Evolutionary conservation across 2,113 vertebrate species (phyloP).

Genomic region (Austrofundulus limnaeus): DNA sequence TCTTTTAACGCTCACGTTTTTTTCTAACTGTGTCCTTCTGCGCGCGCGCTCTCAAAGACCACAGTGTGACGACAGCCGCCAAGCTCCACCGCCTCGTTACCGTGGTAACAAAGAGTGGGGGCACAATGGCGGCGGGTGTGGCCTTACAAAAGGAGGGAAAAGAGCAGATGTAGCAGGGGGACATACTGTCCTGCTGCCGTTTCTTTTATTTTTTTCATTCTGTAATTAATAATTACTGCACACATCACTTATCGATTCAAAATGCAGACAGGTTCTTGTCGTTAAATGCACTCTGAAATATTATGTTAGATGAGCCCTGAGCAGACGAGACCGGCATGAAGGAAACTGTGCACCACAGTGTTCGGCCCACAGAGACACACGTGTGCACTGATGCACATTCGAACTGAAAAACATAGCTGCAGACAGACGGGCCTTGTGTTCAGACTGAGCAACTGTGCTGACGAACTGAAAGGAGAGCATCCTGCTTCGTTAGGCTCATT

Average conservation of each 20-base stretch:
- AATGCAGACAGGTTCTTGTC: too few relatives aligned
- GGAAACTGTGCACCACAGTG: not conserved
- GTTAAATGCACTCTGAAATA: not conserved
- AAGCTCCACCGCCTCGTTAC: constrained; percentile 55
- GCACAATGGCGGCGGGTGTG: constrained; percentile 48
- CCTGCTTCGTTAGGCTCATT: constrained; percentile 55
- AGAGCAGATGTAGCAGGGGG: constrained; percentile 44
- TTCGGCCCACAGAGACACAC: not conserved
- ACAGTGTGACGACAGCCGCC: constrained; percentile 58
- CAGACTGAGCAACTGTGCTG: constrained; percentile 41
- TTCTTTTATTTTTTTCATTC: not conserved
- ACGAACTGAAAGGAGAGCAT: constrained; percentile 53
- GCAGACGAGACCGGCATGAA: not conserved
- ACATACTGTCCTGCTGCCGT: constrained; percentile 15
- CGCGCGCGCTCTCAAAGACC: constrained; percentile 34
- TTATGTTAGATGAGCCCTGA: not conserved
- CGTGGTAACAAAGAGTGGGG: constrained; percentile 58
- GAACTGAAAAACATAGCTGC: constrained; percentile 19
- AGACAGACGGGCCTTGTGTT: constrained; percentile 57
- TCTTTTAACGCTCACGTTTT: constrained; percentile 25
- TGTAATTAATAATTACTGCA: not conserved
- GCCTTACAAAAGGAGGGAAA: constrained; percentile 18
- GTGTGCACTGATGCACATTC: constrained; percentile 19
- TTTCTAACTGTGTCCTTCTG: constrained; percentile 33
- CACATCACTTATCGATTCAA: too few relatives aligned